Conservation (phyloP, 1,140 invertebrate species). For the Leguminivora glycinivorella region DNA sequence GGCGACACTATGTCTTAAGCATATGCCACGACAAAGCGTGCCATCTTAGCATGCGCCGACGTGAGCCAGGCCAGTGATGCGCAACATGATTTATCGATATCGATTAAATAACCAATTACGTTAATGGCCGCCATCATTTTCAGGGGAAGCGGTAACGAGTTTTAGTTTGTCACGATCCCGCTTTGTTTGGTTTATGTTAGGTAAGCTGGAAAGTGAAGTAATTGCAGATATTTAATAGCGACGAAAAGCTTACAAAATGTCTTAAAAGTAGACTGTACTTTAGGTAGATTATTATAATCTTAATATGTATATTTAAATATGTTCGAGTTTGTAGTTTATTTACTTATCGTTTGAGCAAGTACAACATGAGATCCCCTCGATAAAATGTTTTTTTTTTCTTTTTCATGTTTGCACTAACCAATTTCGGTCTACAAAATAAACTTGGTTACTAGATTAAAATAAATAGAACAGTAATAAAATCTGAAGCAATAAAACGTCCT, state of each 20-base stretch:
- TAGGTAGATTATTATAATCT: neutral
- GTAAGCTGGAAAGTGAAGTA: neutral
- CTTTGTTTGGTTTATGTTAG: slow-evolving; percentile 1
- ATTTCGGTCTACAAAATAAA: neutral
- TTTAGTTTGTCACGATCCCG: slow-evolving; percentile 23
- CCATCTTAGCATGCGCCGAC: slow-evolving; percentile 10
- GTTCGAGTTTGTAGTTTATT: too few relatives aligned
- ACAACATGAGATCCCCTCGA: too few relatives aligned
- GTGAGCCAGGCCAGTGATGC: neutral
- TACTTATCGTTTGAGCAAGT: too few relatives aligned
- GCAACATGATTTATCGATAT: slow-evolving; percentile 21
- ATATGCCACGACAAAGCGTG: neutral
- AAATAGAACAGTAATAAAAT: neutral
- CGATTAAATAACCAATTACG: slow-evolving; percentile 22
- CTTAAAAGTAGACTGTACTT: too few relatives aligned
- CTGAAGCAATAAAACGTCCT: neutral
- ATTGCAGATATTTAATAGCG: neutral
- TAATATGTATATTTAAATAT: too few relatives aligned
- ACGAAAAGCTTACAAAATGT: neutral
- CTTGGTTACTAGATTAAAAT: neutral
- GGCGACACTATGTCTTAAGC: neutral
- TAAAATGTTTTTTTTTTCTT: neutral
- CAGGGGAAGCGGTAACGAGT: slow-evolving; percentile 20
- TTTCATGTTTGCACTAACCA: neutral
- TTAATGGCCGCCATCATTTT: slow-evolving; percentile 19